Base-by-base conservation (phyloP, 2,888 invertebrate species). In the Molorchus minor region DNA sequence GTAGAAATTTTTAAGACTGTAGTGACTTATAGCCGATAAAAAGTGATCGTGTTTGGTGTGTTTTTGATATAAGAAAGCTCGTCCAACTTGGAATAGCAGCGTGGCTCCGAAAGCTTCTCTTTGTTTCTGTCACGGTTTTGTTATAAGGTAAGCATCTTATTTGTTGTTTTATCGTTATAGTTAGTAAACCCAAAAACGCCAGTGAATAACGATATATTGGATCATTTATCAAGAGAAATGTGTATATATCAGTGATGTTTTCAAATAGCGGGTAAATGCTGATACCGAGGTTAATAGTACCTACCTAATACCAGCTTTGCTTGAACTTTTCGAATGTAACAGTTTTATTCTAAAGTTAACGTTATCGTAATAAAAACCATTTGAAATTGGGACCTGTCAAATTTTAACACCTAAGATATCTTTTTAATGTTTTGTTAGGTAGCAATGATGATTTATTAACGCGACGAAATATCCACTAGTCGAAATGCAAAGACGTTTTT, bases 71-170 rank as follows among this genome's bases (percentile, higher is more conserved):
- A 75, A 76, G 75, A 75, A 74, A 76, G 71, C 72, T 71, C 67
- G 74, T 72, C 73, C 72, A 70, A 76, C 72, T 75, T 75, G 74
- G 73, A 76, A 75, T 75, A 80, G 72, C 81, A 81, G 81, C 81
- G 81, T 81, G 81, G 81, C 81, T 80, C 71, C 75, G 72, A 75
- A 76, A 75, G 80, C 79, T 79, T 79, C 78, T 78, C 80, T 81
- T 81, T 81, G 80, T 80, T 80, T 79, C 80, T 79, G 75, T 75
- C 76, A 75, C 71, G 64, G 70, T 75, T 75, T 71, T 70, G 63
- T 68, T 76, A 70, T 73, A 78, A 80, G 80, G 81, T 81, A 77
- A 80, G 81, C 71, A 65, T 65, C 64, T 52, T 20, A 45, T 40
- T 57, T 43, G 19, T 29, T 57, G 33, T 38, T 56, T 46, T 30